Evolutionary conservation across 2,888 invertebrate genomes (phyloP).

Genomic region (Dastarcus helophoroides): DNA sequence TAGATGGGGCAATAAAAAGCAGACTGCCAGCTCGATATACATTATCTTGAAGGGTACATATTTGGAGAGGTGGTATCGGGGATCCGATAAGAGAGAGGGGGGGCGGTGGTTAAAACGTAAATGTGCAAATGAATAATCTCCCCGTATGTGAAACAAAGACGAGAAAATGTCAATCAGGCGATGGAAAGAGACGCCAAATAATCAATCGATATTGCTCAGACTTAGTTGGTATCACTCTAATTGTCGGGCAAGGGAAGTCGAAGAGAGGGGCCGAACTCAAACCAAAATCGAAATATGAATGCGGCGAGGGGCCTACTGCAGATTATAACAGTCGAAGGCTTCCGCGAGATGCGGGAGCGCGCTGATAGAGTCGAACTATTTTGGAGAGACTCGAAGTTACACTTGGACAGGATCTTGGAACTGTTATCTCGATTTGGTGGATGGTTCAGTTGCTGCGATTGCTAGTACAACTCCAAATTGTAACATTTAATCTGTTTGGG

Average conservation of each 20-base stretch:
- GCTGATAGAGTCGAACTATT: no score
- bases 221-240: slow-evolving; percentile 37
- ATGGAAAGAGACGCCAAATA: slow-evolving; percentile 24
- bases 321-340: no score
- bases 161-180: slow-evolving; percentile 28
- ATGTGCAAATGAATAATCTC: slow-evolving; percentile 29
- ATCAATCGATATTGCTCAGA: slow-evolving; percentile 38
- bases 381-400: no score
- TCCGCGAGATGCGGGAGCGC: no score
- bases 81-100: slow-evolving; percentile 3
- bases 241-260: slow-evolving; percentile 27
- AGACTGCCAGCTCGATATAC: slow-evolving; percentile 3
- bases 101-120: slow-evolving; percentile 14
- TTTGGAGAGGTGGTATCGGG: slow-evolving; percentile 5
- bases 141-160: slow-evolving; percentile 28
- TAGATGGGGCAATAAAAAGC: slow-evolving; percentile 9
- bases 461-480: no score
- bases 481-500: no score
- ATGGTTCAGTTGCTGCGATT: no score
- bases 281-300: slow-evolving; percentile 10
- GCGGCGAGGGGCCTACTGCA: no score
- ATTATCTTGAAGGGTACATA: slow-evolving; percentile 10
- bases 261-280: slow-evolving; percentile 14
- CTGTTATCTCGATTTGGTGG: no score
- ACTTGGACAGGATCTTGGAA: no score